Evolutionary conservation across 2,113 vertebrate genomes (phyloP).

Genomic region (Malaclemys terrapin): DNA sequence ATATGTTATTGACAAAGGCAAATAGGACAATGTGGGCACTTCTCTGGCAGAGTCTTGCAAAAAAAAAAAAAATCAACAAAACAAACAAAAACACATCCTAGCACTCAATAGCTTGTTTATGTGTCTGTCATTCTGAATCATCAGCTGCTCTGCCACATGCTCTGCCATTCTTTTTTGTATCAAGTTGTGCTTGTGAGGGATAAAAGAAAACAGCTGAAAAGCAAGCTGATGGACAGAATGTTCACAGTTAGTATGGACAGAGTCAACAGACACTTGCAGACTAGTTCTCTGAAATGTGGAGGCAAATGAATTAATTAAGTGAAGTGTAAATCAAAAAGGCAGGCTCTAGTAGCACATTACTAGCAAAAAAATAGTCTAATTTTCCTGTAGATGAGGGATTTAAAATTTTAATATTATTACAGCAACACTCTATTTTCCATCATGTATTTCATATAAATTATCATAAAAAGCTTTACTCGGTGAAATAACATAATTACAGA

Average conservation of each 20-base stretch:
- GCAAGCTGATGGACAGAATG: not conserved
- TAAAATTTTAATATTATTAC: not conserved
- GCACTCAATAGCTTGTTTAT: not conserved
- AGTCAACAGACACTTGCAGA: not conserved
- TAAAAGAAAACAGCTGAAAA: slow-evolving; percentile 28
- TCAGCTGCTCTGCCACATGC: slow-evolving; percentile 1
- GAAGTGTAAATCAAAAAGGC: not conserved
- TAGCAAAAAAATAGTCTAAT: not conserved
- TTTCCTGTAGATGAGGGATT: not conserved
- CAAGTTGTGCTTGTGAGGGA: slow-evolving; percentile 13
- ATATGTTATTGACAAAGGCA: not conserved
- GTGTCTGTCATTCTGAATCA: not conserved
- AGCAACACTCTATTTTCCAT: not conserved
- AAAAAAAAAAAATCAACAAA: not conserved
- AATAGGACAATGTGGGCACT: not conserved
- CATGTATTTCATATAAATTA: not conserved
- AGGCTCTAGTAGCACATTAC: not conserved
- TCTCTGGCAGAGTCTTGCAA: not conserved
- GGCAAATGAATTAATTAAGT: not conserved
- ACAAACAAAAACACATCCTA: fast-evolving
- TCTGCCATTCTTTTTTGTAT: not conserved
- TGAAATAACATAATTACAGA: not conserved
- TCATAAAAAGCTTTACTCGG: not conserved
- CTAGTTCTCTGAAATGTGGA: not conserved
- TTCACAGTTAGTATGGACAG: not conserved